Base-by-base conservation (phyloP, 2,888 invertebrate species). In the Notodonta dromedarius region DNA sequence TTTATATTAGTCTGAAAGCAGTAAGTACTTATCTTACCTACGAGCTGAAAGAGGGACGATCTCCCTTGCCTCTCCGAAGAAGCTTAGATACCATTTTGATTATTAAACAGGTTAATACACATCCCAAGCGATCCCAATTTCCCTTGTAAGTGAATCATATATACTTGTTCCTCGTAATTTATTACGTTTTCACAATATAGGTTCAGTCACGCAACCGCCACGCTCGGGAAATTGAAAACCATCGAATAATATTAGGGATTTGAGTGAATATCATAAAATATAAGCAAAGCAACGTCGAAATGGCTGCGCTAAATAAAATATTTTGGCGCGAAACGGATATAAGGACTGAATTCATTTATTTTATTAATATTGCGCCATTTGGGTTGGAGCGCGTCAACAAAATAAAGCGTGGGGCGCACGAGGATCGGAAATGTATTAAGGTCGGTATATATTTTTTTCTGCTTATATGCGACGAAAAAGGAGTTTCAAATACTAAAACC, bases 141-240 rank as follows among this genome's bases (percentile, higher is more conserved):
- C 66, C 73, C 65, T 35, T 32, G 44, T 50, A 64, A 68, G 63
- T 72, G 59, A 65, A 59, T 54, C 62, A 68, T 73, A 73, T 71
- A 73, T 65, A 58, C 59, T 59, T n/a, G 54, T 54, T 39, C 39
- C 14, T 39, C 66, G 53, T 60, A 68, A 74, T 74, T 76, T 74
- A 76, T 74, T 73, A 73, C 44, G 62, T 11, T 60, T 54, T 35
- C 42, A 62, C 62, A 68, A 61, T 65, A 64, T 59, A 62, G 59
- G 42, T 62, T 65, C 39, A 14, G 62, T 62, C 74, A 73, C 70
- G 74, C 69, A 56, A 69, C 61, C 64, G 55, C 69, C 66, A 63
- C 51, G 59, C 42, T 60, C 76, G 81, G 88, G 89, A 89, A 89
- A 89, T 89, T 88, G 89, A 87, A 88, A 85, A 81, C 86, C 86